Evolutionary conservation across 2,113 vertebrate genomes (phyloP).

Genomic region (Anguilla japonica): DNA sequence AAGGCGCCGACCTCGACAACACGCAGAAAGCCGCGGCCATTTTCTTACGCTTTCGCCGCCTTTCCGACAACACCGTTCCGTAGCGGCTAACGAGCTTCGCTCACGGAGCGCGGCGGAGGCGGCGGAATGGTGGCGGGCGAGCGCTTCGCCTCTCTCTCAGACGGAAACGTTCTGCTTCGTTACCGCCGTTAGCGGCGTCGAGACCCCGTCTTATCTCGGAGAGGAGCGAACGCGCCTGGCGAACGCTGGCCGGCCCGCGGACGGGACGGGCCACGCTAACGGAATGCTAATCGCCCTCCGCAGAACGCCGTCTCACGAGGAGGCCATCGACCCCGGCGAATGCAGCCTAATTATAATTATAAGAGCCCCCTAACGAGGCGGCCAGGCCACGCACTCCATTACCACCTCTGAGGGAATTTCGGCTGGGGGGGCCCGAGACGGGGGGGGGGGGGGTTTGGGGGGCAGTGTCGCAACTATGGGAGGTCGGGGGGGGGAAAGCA

Average conservation of each 20-base stretch:
- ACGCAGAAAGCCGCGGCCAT: no score
- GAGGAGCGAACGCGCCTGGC: neutral
- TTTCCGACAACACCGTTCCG: neutral
- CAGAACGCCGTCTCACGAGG: neutral
- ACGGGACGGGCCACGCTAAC: conserved; percentile 18
- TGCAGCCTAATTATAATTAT: conserved; percentile 27
- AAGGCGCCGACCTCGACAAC: no score
- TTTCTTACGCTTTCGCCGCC: neutral
- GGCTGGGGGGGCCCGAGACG: neutral
- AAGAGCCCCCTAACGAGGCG: conserved; percentile 21
- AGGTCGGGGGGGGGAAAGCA: neutral
- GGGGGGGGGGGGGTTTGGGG: no score
- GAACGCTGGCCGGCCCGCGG: neutral
- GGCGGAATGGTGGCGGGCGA: no score
- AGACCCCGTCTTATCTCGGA: neutral
- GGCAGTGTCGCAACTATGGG: neutral
- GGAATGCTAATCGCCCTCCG: conserved; percentile 13
- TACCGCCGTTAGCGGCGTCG: no score
- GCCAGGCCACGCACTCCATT: neutral
- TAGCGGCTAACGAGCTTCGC: neutral
- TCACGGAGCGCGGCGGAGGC: no score
- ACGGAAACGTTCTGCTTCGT: no score
- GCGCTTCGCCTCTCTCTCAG: no score
- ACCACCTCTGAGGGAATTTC: neutral
- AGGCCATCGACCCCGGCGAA: conserved; percentile 2